Conservation (phyloP, 2,113 vertebrate species). For the Tachysurus fulvidraco region DNA sequence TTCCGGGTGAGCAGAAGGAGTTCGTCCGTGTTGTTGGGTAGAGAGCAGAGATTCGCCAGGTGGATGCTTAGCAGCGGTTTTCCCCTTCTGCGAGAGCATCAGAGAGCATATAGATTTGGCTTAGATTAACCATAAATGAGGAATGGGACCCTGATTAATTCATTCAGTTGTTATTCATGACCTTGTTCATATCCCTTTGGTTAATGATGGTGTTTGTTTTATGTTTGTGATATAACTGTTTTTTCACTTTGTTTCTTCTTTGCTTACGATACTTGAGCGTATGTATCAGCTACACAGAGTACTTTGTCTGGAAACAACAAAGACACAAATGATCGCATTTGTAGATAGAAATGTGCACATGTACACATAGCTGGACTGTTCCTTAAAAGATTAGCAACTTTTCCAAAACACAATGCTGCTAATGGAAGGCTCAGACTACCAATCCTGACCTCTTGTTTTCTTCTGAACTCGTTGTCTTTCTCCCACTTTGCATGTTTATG, state of each 20-base stretch:
- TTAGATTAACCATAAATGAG: slow-evolving; percentile 23
- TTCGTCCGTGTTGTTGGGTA: no score
- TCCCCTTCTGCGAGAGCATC: no score
- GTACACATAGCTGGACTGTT: not conserved
- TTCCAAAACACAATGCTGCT: slow-evolving; percentile 15
- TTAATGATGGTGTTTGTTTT: not conserved
- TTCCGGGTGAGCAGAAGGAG: no score
- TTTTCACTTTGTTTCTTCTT: not conserved
- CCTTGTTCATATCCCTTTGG: not conserved
- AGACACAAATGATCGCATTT: not conserved
- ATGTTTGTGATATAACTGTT: not conserved
- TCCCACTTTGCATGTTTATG: slow-evolving; percentile 38
- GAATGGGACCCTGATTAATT: slow-evolving; percentile 5
- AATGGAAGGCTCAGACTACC: slow-evolving; percentile 72
- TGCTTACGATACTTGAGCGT: not conserved
- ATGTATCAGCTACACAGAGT: not conserved
- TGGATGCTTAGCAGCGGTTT: no score
- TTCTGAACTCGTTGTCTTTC: slow-evolving; percentile 5
- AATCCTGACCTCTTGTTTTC: slow-evolving; percentile 41
- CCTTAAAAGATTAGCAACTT: not conserved
- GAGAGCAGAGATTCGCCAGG: no score
- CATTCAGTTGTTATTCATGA: not conserved
- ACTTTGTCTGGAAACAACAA: not conserved
- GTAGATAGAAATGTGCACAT: not conserved
- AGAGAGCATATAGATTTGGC: not conserved